phyloP scores from a whole-genome alignment of 2,888 invertebrate species.

The Rhagonycha fulva region DNA sequence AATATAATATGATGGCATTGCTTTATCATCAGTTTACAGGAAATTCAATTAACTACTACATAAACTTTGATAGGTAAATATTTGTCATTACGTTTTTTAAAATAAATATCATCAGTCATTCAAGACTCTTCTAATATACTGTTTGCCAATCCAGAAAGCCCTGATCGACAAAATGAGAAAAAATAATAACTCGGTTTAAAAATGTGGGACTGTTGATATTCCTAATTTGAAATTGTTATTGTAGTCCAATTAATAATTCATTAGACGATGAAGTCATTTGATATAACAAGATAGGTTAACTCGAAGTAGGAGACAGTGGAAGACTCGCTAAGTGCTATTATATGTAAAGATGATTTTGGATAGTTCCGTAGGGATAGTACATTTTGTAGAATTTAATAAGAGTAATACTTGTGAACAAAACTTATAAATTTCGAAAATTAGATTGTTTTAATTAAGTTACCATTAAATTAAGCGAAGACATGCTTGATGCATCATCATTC shows the following conservation, averaged over 20 bases:
- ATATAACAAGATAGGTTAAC: neutral
- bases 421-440: neutral
- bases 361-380: neutral
- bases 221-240: neutral
- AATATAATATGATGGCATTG: neutral
- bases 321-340: neutral
- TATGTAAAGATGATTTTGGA: neutral
- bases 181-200: neutral
- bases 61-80: neutral
- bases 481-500: neutral
- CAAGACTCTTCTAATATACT: neutral
- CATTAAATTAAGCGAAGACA: neutral
- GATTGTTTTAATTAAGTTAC: neutral
- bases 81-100: neutral
- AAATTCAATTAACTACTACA: neutral
- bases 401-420: neutral
- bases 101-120: neutral
- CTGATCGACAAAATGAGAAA: neutral
- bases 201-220: neutral
- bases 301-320: neutral
- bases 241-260: neutral
- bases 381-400: neutral
- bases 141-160: neutral
- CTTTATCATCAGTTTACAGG: neutral
- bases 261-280: neutral